Evolutionary conservation across 2,797 vertebrate species (phyloP), one percentile per base, ranked within the genome.

Genomic region (Morelia viridis): DNA sequence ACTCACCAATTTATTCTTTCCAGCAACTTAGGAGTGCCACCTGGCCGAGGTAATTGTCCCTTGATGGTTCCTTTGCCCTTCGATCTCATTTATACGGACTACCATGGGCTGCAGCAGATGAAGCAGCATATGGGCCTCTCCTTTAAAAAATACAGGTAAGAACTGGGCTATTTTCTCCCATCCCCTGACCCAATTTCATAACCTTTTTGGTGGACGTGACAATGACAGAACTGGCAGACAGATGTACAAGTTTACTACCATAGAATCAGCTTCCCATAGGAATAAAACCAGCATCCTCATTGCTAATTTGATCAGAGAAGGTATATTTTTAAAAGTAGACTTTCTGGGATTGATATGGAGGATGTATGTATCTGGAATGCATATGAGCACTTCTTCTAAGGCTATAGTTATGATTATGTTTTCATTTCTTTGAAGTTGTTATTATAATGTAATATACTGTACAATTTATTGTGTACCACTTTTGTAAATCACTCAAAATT

Each of bases 51-150:
- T 89, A 99, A 98, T 96, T 99, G 99, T 95, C 99, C 99, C 3
- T 97, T 99, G 96, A 99, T 98, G 68, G 97, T 97, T 56, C 98
- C 99, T 13, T 96, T 99, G 96, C 98, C 98, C 89, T 99, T 99
- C 2, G 98, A 99, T 98, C 98, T 99, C 96, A 98, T 99, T 96
- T 99, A 99, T 97, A 99, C 99, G 0, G 99, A 99, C 97, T 99
- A 99, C 97, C 99, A 99, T 0, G 99, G 99, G 90, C 97, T 99
- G 90, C 99, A 99, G 96, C 99, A 99, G 97, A 99, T 99, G 99
- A 99, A 98, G 94, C 99, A 99, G 94, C 98, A 99, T 97, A 99
- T 99, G 99, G 99, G 99, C 13, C 98, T 99, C 68, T 99, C 99
- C 91, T 99, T 99, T 93, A 98, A 97, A 97, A 99, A 98, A 96